Conservation (phyloP, 1,140 invertebrate genomes). For the Lepidotrigona ventralis region DNA sequence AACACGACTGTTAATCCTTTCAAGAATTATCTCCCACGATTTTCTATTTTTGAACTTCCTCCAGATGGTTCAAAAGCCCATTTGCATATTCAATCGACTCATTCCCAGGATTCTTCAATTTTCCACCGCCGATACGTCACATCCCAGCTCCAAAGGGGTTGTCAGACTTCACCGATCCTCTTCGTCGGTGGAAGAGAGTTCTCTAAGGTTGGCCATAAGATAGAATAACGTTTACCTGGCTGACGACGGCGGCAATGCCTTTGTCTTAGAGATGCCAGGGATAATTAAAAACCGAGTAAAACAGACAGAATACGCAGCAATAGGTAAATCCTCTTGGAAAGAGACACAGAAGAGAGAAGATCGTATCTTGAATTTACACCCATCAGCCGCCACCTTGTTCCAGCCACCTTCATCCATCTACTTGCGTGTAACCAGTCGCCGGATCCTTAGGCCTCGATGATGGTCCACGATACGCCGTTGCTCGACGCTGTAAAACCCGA, state of each 20-base stretch:
- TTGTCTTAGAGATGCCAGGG: conserved; percentile 46
- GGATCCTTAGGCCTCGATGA: conserved; percentile 35
- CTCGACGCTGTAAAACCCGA: conserved; percentile 57
- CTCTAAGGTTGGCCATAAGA: neutral
- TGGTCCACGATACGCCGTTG: conserved; percentile 49
- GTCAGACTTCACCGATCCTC: conserved; percentile 25
- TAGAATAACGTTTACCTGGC: conserved; percentile 44
- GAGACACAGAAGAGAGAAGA: conserved; percentile 51
- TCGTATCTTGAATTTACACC: conserved; percentile 72
- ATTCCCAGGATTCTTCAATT: conserved; percentile 23
- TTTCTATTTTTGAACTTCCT: neutral
- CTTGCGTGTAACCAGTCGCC: conserved; percentile 61
- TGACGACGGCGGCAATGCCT: conserved; percentile 44
- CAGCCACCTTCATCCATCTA: conserved; percentile 68
- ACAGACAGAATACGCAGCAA: conserved; percentile 47
- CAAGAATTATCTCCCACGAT: neutral
- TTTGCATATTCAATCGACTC: conserved; percentile 33
- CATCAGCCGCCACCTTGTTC: conserved; percentile 69
- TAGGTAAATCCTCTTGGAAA: conserved; percentile 50
- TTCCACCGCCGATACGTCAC: conserved; percentile 25
- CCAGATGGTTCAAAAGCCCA: neutral
- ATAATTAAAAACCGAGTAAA: conserved; percentile 63
- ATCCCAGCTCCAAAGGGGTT: neutral
- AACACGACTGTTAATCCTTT: neutral
- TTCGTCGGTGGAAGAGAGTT: neutral